Evolutionary conservation across 2,113 vertebrate genomes (phyloP), one percentile per base, ranked within the genome.

Genomic region (Alligator mississippiensis): DNA sequence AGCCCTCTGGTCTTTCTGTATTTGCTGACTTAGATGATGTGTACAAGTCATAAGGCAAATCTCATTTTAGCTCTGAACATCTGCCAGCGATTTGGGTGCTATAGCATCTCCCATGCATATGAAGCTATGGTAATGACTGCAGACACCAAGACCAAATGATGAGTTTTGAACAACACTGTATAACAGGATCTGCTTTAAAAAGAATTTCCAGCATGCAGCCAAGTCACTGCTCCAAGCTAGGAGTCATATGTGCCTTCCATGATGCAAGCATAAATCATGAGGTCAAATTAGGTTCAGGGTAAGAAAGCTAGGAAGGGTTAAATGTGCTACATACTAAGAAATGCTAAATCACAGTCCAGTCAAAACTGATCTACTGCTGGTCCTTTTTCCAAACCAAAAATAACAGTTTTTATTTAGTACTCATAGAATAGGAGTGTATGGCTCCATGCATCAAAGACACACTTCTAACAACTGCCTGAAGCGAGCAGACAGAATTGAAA

Each of bases 381-480:
- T 66, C 11, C 3, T 19, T 77, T 15, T 64, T 77, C 58, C 80
- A 85, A 79, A 88, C 15, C n/a, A 64, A 78, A 47, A 72, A 47
- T 47, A 24, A 77, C 15, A 47, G 58, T 59, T 84, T 9, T 34
- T 47, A 47, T 47, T 47, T 47, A 47, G 25, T 63, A 34, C 84
- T 47, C 47, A 38, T 89, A 57, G 70, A 92, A 3, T 34, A 74
- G 64, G 66, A 18, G 90, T 60, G 60, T 4, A 76, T 19, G 89
- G 54, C 38, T 28, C 12, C 18, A 11, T 34, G 22, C 77, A 88
- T 4, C 54, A 66, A 88, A 74, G 77, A 88, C 86, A 34, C 11
- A 2, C 27, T 89, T 95, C 84, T 95, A 93, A 79, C 19, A 68
- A 28, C 85, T 66, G 68, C 74, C 74, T 84, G 87, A 94, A 81